phyloP scores from a whole-genome alignment of 2,888 invertebrate species.

The Thysanoteuthis rhombus region DNA sequence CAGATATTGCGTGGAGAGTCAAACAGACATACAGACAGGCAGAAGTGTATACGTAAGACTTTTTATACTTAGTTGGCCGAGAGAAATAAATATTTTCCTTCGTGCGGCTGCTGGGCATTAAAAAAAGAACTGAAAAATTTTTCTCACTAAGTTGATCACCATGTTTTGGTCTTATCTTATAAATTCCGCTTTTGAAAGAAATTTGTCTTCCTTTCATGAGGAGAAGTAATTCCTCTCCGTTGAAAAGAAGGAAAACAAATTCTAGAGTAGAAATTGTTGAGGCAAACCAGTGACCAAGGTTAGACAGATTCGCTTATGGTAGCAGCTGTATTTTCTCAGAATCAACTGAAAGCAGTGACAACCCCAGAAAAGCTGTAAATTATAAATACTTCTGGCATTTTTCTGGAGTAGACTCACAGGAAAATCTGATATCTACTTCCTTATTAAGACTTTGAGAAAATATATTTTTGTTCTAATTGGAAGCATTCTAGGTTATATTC shows the following conservation, averaged over 20 bases:
- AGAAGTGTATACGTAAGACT: no score
- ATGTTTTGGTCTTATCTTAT: background rate
- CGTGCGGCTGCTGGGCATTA: background rate
- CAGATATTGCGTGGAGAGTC: no score
- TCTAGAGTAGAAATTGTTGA: background rate
- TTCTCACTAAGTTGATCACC: background rate
- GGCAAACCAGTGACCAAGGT: background rate
- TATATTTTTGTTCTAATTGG: background rate
- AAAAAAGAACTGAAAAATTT: background rate
- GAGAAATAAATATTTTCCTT: background rate
- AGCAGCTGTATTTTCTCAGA: background rate
- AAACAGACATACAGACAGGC: no score
- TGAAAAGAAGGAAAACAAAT: background rate
- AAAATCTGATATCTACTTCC: no score
- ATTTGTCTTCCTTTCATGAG: background rate
- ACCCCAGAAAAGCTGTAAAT: no score
- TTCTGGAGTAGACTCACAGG: no score
- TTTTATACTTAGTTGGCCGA: no score
- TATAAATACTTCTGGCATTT: no score
- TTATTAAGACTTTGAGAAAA: no score
- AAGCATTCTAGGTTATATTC: background rate
- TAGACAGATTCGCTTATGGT: background rate
- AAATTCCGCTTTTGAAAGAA: background rate
- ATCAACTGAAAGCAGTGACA: background rate
- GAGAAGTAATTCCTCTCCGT: background rate